These are phyloP conservation scores for Pseudanteris insignis DNA, from an alignment of 2,888 invertebrate species.

Conservation along the genomic window DNA sequence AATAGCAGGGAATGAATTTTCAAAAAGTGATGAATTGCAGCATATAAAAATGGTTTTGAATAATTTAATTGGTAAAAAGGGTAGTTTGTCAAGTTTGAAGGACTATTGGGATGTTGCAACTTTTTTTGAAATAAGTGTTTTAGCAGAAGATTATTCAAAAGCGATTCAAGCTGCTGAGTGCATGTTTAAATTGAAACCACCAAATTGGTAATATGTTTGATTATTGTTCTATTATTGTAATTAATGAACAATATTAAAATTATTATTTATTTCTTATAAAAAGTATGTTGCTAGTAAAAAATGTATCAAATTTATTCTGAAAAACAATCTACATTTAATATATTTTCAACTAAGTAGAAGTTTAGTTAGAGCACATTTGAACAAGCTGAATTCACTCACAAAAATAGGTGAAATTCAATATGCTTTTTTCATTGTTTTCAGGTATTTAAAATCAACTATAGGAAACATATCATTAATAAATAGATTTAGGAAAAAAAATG, in stretches of 20 bases:
- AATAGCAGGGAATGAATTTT: constrained; percentile 95
- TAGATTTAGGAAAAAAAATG: constrained; percentile 84
- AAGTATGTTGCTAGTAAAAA: too few relatives aligned
- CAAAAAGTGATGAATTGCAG: constrained; percentile 88
- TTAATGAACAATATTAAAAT: too few relatives aligned
- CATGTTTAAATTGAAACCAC: constrained; percentile 90
- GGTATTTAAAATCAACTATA: constrained; percentile 95
- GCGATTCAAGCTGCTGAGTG: constrained; percentile 96
- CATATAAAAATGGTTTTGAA: constrained; percentile 95
- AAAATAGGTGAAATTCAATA: too few relatives aligned
- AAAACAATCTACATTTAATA: too few relatives aligned
- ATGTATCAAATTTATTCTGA: too few relatives aligned
- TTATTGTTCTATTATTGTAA: too few relatives aligned
- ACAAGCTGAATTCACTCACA: background rate
- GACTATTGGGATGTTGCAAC: constrained; percentile 99
- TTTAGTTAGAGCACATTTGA: background rate
- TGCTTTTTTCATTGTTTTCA: constrained; percentile 57
- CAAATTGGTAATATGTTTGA: constrained; percentile 74
- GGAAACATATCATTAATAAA: constrained; percentile 95
- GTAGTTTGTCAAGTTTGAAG: constrained; percentile 88
- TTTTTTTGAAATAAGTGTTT: constrained; percentile 97
- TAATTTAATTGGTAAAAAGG: constrained; percentile 97
- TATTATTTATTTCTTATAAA: too few relatives aligned
- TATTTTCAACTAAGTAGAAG: background rate
- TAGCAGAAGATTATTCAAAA: constrained; percentile 96